Percentiles rank a stretch among this genome's conserved stretches.
Conservation (phyloP, 2,113 vertebrate genomes). For the Sinocyclocheilus anshuiensis region DNA sequence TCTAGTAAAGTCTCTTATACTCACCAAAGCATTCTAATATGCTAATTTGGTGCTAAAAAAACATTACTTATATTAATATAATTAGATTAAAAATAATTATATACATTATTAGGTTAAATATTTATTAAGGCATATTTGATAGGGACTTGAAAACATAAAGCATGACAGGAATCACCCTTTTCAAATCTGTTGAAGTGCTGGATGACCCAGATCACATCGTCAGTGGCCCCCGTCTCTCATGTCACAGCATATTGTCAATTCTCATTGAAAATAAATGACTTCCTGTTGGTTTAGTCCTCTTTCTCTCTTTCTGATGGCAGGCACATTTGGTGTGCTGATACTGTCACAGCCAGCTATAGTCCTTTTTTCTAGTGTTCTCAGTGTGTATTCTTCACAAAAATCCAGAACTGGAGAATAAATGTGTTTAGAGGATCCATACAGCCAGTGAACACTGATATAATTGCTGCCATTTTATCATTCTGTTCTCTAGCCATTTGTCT, state of each 20-base stretch:
- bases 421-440: not conserved
- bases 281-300: constrained; percentile 3
- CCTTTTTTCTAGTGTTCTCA: not conserved
- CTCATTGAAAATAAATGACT: constrained; percentile 8
- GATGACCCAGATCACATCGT: not conserved
- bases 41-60: not conserved
- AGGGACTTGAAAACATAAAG: not conserved
- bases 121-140: not conserved
- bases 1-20: not conserved
- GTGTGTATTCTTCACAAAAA: not conserved
- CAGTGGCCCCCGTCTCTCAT: not conserved
- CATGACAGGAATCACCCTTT: not conserved
- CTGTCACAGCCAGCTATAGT: not conserved
- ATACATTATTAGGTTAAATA: too few species aligned
- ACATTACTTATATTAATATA: too few species aligned
- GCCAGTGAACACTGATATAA: constrained; percentile 2
- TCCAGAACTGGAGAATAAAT: not conserved
- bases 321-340: not conserved
- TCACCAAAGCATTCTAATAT: not conserved
- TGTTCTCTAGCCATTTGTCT: constrained; percentile 17
- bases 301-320: not conserved
- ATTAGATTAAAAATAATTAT: too few species aligned
- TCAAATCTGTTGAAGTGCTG: not conserved
- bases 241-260: not conserved
- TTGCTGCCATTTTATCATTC: constrained; percentile 30